A percentile compares a stretch with the other conserved stretches of the same genome.
phyloP scores from a whole-genome alignment of 2,888 invertebrate genomes.

The Drosophila incognita region DNA sequence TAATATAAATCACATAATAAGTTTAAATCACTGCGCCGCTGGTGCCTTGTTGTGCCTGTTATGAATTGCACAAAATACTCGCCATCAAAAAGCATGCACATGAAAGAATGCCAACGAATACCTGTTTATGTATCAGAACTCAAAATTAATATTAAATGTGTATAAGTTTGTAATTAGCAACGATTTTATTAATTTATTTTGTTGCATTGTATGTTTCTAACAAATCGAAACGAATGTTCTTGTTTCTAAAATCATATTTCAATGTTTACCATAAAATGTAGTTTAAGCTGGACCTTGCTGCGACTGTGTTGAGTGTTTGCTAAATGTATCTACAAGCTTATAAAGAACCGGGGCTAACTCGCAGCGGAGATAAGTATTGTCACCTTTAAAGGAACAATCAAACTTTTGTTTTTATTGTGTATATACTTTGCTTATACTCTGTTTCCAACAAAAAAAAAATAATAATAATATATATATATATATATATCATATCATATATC shows the following conservation, averaged over 20 bases:
- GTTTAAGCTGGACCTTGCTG: neutral
- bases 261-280: neutral
- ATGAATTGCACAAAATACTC: conserved; percentile 44
- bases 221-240: no score
- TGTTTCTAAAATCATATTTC: neutral
- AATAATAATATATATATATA: no score
- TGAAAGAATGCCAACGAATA: conserved; percentile 31
- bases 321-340: neutral
- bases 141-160: neutral
- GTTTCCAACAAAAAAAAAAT: neutral
- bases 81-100: conserved; percentile 42
- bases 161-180: neutral
- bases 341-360: neutral
- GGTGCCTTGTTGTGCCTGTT: conserved; percentile 32
- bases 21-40: conserved; percentile 60
- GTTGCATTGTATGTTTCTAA: no score
- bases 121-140: conserved; percentile 19
- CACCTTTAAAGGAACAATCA: neutral
- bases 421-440: neutral
- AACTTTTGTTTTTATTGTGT: neutral
- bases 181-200: no score
- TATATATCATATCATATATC: neutral
- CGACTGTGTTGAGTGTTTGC: neutral
- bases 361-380: neutral
- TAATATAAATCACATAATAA: conserved; percentile 83